Conservation (phyloP, 1,140 invertebrate species). For the Pantala flavescens region DNA sequence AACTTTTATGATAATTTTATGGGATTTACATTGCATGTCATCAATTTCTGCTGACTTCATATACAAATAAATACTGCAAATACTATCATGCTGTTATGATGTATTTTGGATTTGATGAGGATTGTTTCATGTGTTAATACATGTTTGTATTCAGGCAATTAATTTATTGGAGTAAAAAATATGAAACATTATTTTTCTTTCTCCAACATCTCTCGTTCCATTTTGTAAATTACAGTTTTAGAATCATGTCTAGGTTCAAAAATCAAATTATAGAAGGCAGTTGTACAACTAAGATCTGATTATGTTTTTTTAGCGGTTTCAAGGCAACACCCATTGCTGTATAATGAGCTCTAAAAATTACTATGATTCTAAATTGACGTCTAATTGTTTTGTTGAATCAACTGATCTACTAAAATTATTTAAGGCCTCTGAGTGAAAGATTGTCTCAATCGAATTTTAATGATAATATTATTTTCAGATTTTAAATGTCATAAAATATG, state of each 20-base stretch:
- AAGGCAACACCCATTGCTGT: not conserved
- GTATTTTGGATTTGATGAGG: not conserved
- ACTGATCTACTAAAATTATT: not conserved
- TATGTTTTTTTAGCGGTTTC: not conserved
- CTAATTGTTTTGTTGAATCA: not conserved
- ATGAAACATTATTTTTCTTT: not conserved
- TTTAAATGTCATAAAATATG: not conserved
- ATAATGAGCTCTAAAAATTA: not conserved
- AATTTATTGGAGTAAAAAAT: not conserved
- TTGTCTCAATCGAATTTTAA: not conserved
- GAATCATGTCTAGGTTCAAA: not conserved
- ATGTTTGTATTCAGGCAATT: not conserved
- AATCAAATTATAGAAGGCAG: not conserved
- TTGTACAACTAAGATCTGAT: not conserved
- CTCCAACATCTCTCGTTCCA: not conserved
- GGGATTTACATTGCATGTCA: not conserved
- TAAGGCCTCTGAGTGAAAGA: not conserved
- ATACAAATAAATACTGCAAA: not conserved
- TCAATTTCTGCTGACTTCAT: not conserved
- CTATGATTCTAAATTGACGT: not conserved
- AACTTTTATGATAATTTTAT: not conserved
- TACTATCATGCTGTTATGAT: not conserved
- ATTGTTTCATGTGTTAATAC: too few relatives aligned
- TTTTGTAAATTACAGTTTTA: not conserved
- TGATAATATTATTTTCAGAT: not conserved